Evolutionary conservation across 2,888 invertebrate genomes (phyloP).

Genomic region (Slavum lentiscoides): DNA sequence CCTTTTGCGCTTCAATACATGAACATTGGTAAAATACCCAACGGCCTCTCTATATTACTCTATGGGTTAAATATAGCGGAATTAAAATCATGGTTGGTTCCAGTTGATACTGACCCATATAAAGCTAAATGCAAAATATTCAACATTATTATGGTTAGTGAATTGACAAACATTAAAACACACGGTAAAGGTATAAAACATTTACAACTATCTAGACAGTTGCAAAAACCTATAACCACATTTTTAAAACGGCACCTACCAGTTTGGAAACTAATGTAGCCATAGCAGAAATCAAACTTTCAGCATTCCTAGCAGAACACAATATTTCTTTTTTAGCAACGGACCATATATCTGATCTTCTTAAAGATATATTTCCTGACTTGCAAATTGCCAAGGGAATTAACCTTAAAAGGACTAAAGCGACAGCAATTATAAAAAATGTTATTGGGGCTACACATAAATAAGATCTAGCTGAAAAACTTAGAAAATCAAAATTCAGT

Average conservation of each 20-base stretch:
- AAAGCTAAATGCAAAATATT: constrained; percentile 25
- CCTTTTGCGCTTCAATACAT: too few relatives aligned
- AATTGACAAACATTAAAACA: constrained; percentile 19
- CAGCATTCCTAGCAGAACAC: constrained; percentile 55
- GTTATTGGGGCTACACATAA: constrained; percentile 57
- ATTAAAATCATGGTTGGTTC: constrained; percentile 17
- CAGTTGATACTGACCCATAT: background rate
- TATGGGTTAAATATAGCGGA: too few relatives aligned
- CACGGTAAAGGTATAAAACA: constrained; percentile 7
- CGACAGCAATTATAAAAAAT: constrained; percentile 56
- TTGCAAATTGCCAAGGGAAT: constrained; percentile 54
- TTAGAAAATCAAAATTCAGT: constrained; percentile 34
- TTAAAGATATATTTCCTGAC: constrained; percentile 55
- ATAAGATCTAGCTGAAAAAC: constrained; percentile 53
- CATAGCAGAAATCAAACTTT: constrained; percentile 56
- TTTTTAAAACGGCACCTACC: background rate
- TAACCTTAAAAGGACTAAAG: constrained; percentile 54
- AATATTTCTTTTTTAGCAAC: constrained; percentile 54
- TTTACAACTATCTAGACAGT: background rate
- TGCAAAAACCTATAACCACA: constrained; percentile 1
- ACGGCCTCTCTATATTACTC: too few relatives aligned
- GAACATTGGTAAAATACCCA: too few relatives aligned
- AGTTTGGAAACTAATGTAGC: background rate
- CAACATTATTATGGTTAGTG: background rate
- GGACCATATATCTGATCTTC: constrained; percentile 54